Evolutionary conservation across 1,140 invertebrate genomes (phyloP).

Genomic region (Drosophila kohkoa): DNA sequence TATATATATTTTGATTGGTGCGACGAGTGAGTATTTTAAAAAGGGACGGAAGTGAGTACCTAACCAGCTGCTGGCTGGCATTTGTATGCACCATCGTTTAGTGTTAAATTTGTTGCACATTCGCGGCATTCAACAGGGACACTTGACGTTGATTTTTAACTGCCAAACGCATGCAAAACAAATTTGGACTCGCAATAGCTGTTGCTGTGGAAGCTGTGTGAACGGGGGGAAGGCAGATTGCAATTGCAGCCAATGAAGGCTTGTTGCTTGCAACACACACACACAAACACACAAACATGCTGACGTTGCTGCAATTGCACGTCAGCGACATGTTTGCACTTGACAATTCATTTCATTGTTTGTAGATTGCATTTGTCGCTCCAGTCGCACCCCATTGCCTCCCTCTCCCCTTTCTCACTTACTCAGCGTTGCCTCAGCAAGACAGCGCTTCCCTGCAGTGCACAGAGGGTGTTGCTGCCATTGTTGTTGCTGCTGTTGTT

Average conservation of each 20-base stretch:
- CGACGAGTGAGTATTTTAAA: conserved; percentile 16
- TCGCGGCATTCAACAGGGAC: conserved; percentile 15
- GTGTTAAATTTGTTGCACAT: conserved; percentile 43
- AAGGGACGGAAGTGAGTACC: conserved; percentile 57
- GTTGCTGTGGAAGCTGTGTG: conserved; percentile 2
- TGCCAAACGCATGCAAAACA: conserved; percentile 74
- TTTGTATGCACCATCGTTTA: conserved; percentile 53
- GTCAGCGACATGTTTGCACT: conserved; percentile 82
- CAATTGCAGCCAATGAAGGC: conserved; percentile 61
- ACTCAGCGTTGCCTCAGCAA: conserved; percentile 6
- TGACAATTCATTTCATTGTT: conserved; percentile 84
- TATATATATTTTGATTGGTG: conserved; percentile 9
- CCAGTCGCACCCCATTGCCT: background rate
- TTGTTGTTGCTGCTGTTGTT: conserved; percentile 17
- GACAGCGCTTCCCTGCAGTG: conserved; percentile 13
- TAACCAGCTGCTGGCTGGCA: conserved; percentile 55
- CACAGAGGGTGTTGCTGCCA: conserved; percentile 19
- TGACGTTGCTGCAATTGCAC: conserved; percentile 66
- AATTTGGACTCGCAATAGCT: conserved; percentile 48
- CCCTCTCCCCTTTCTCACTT: too few relatives aligned
- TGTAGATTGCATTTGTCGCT: conserved; percentile 82
- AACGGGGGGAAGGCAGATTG: background rate
- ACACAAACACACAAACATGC: background rate
- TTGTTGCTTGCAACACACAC: conserved; percentile 37
- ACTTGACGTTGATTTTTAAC: conserved; percentile 50